These are phyloP conservation scores for Drosophila emarginata DNA, from an alignment of 2,888 invertebrate genomes.

Conservation along the genomic window DNA sequence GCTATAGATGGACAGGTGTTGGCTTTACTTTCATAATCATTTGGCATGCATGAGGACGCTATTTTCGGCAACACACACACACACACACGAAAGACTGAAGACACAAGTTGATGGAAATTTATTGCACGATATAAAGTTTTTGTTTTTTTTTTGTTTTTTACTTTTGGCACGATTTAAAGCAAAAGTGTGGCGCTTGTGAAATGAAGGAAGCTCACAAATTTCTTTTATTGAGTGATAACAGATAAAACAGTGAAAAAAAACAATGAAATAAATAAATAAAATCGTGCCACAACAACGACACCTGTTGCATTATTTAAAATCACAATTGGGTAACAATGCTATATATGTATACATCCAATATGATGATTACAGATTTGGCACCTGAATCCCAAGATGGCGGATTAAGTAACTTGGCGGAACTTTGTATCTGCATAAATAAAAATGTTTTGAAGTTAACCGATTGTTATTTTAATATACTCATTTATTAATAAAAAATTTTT, in stretches of 20 bases:
- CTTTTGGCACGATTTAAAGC: conserved; percentile 58
- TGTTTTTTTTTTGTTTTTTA: conserved; percentile 22
- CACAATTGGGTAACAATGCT: conserved; percentile 53
- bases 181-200: conserved; percentile 58
- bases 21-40: conserved; percentile 57
- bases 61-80: conserved; percentile 21
- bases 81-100: conserved; percentile 21
- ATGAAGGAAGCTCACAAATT: conserved; percentile 54
- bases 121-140: conserved; percentile 32
- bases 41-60: conserved; percentile 51
- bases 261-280: conserved; percentile 32
- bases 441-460: not conserved
- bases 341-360: conserved; percentile 12
- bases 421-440: not conserved
- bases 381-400: conserved; percentile 12
- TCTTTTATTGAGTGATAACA: conserved; percentile 59
- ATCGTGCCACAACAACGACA: conserved; percentile 41
- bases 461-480: not conserved
- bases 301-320: conserved; percentile 64
- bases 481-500: too few relatives aligned
- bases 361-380: conserved; percentile 30
- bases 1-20: conserved; percentile 16
- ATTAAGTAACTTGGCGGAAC: conserved; percentile 14
- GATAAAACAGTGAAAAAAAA: conserved; percentile 31
- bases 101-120: conserved; percentile 56